Percentiles rank a stretch among this genome's conserved stretches.
Conservation (phyloP, 2,113 vertebrate genomes). For the Apodemus sylvaticus region DNA sequence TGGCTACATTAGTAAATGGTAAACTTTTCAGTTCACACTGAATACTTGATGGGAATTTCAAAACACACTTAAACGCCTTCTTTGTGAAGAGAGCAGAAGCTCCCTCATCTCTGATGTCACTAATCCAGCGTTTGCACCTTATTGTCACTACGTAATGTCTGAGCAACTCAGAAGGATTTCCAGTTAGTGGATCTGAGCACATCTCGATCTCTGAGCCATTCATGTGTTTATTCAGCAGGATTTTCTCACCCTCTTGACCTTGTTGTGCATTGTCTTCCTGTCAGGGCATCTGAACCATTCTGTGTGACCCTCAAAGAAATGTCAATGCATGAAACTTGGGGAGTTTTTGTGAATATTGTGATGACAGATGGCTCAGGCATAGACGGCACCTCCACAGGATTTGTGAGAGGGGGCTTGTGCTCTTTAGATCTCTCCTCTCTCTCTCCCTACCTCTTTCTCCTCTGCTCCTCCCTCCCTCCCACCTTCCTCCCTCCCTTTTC, state of each 20-base stretch:
- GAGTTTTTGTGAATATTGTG: slow-evolving; percentile 56
- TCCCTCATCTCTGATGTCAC: slow-evolving; percentile 54
- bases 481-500: not conserved
- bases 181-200: slow-evolving; percentile 62
- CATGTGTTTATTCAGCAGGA: slow-evolving; percentile 63
- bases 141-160: slow-evolving; percentile 72
- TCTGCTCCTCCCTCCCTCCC: not conserved
- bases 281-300: slow-evolving; percentile 41
- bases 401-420: slow-evolving; percentile 61
- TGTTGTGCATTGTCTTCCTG: slow-evolving; percentile 61
- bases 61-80: slow-evolving; percentile 38
- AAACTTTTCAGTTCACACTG: slow-evolving; percentile 43
- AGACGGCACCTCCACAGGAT: slow-evolving; percentile 55
- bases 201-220: slow-evolving; percentile 49
- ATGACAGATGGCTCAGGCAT: slow-evolving; percentile 67
- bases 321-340: not conserved
- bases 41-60: slow-evolving; percentile 60
- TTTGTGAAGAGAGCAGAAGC: slow-evolving; percentile 65
- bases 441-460: not conserved
- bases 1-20: slow-evolving; percentile 2
- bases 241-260: slow-evolving; percentile 65
- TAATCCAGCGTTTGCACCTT: slow-evolving; percentile 68
- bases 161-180: slow-evolving; percentile 74
- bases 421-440: not conserved
- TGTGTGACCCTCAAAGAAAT: slow-evolving; percentile 30